A percentile compares a stretch with the other conserved stretches of the same genome.
Conservation (phyloP, 2,888 invertebrate genomes). For the Meloe dianella region DNA sequence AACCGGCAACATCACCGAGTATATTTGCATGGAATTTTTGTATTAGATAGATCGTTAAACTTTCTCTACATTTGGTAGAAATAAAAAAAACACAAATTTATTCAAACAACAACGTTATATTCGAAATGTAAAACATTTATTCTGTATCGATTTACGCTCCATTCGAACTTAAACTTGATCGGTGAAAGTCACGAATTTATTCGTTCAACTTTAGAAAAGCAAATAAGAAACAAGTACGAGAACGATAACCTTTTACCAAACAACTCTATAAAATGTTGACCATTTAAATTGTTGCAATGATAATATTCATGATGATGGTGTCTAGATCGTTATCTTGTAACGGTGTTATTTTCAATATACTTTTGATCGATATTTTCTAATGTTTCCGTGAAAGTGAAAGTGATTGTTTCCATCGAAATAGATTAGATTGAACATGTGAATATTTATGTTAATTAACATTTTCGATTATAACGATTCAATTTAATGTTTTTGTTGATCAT, state of each 20-base stretch:
- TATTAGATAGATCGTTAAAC: no score
- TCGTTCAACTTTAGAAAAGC: neutral
- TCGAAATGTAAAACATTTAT: neutral
- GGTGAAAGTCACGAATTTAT: constrained; percentile 11
- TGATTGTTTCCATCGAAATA: neutral
- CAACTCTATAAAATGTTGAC: neutral
- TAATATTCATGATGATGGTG: neutral
- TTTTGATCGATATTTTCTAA: neutral
- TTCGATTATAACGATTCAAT: neutral
- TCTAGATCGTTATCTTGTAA: neutral
- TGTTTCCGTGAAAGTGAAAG: neutral
- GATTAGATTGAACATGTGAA: neutral
- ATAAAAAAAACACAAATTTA: no score
- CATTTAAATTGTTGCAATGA: neutral
- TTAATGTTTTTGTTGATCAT: no score
- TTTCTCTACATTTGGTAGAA: no score
- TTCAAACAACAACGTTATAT: neutral
- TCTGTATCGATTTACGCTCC: neutral
- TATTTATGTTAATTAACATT: neutral
- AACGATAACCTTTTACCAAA: constrained; percentile 10
- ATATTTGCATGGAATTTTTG: no score
- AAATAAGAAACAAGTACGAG: constrained; percentile 1
- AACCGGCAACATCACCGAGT: no score
- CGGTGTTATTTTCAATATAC: no score
- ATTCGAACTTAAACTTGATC: constrained; percentile 2